A percentile compares a stretch with the other conserved stretches of the same genome.
phyloP scores from a whole-genome alignment of 2,888 invertebrate genomes.

The Portevinia maculata region DNA sequence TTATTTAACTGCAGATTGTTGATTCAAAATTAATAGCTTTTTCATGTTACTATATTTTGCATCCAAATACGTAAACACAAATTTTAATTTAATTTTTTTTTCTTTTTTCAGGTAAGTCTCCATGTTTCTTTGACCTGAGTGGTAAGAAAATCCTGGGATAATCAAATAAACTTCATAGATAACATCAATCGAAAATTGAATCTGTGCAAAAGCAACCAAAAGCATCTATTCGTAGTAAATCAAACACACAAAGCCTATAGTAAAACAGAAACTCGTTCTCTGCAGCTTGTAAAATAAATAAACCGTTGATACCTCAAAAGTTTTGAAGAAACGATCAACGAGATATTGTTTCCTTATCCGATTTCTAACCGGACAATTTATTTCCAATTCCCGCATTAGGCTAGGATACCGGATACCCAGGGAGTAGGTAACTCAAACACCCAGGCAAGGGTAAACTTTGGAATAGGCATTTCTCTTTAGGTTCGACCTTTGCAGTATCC shows the following conservation, averaged over 20 bases:
- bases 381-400: constrained; percentile 57
- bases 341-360: constrained; percentile 68
- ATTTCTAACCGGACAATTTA: constrained; percentile 69
- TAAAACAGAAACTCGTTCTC: constrained; percentile 36
- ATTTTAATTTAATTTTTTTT: background rate
- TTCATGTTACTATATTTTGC: background rate
- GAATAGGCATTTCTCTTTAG: constrained; percentile 67
- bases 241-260: constrained; percentile 11
- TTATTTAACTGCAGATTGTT: too few species aligned
- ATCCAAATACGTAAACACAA: background rate
- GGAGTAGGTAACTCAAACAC: constrained; percentile 2
- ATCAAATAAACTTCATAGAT: background rate
- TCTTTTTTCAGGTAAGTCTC: constrained; percentile 42
- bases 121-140: too few species aligned
- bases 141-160: background rate
- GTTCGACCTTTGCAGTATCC: constrained; percentile 66
- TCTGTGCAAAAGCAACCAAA: background rate
- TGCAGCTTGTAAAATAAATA: constrained; percentile 18
- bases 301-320: constrained; percentile 51
- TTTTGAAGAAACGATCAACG: constrained; percentile 61
- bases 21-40: background rate
- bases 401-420: constrained; percentile 22
- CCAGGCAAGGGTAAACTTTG: constrained; percentile 52
- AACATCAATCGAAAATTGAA: constrained; percentile 15
- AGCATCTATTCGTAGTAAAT: constrained; percentile 16